These are phyloP conservation scores for Semotilus atromaculatus DNA, from an alignment of 2,797 vertebrate species.

Conservation along the genomic window DNA sequence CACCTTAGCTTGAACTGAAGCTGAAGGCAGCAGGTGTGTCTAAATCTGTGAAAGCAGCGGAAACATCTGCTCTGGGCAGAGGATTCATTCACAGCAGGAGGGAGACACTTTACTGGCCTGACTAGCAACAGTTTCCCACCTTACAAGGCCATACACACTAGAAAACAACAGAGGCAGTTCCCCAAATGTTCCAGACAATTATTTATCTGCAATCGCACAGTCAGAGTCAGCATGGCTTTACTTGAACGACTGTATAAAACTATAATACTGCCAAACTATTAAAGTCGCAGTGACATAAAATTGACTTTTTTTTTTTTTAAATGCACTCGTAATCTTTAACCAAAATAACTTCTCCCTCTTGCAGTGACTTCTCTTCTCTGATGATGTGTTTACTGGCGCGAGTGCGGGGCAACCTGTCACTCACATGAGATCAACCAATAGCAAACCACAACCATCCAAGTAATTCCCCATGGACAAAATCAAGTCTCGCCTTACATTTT, in stretches of 20 bases:
- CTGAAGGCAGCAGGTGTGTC: conserved; percentile 52
- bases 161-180: conserved; percentile 23
- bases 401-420: too few relatives aligned
- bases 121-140: conserved; percentile 21
- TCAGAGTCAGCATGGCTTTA: neutral
- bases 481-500: neutral
- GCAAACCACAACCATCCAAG: neutral
- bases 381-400: neutral
- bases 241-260: neutral
- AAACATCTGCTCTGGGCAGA: conserved; percentile 52
- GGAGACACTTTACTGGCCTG: conserved; percentile 33
- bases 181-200: conserved; percentile 3
- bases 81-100: conserved; percentile 36
- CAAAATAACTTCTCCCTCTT: neutral
- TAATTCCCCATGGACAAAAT: neutral
- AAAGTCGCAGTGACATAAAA: neutral
- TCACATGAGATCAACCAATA: neutral
- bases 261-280: neutral
- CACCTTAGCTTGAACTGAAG: conserved; percentile 30
- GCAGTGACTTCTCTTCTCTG: too few relatives aligned
- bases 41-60: conserved; percentile 48
- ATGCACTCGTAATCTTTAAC: too few relatives aligned
- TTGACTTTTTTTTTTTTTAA: too few relatives aligned
- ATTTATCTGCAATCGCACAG: conserved; percentile 3
- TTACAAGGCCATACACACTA: conserved; percentile 18